A percentile compares a stretch with the other conserved stretches of the same genome.
Conservation (phyloP, 2,888 invertebrate genomes). For the Trimorus sp. region DNA sequence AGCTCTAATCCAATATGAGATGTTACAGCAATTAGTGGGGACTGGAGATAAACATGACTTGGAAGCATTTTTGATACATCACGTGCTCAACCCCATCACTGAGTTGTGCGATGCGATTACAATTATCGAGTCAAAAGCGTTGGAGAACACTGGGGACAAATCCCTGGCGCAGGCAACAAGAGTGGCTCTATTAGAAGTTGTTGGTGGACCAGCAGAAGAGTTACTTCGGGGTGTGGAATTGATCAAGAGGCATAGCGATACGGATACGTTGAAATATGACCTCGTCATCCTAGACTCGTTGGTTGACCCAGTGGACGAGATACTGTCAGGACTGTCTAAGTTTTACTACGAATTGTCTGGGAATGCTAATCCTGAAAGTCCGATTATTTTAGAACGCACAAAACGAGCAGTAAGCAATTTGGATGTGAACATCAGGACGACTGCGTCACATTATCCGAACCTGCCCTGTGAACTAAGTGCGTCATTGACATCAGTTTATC, state of each 20-base stretch:
- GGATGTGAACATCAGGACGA: slow-evolving; percentile 40
- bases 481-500: slow-evolving; percentile 65
- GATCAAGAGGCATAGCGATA: slow-evolving; percentile 72
- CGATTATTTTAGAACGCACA: slow-evolving; percentile 76
- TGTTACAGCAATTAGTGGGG: slow-evolving; percentile 55
- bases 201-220: slow-evolving; percentile 78
- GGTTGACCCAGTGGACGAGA: slow-evolving; percentile 82
- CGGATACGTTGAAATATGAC: slow-evolving; percentile 71
- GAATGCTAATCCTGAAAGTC: slow-evolving; percentile 70
- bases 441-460: slow-evolving; percentile 27
- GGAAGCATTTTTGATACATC: slow-evolving; percentile 70
- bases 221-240: slow-evolving; percentile 77
- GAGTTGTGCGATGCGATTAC: slow-evolving; percentile 76
- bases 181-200: slow-evolving; percentile 76
- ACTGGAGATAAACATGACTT: slow-evolving; percentile 66
- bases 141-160: slow-evolving; percentile 74
- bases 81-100: slow-evolving; percentile 75
- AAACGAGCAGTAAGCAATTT: slow-evolving; percentile 71
- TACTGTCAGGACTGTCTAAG: slow-evolving; percentile 75
- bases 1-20: slow-evolving; percentile 71
- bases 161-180: slow-evolving; percentile 73
- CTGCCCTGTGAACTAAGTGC: slow-evolving; percentile 32
- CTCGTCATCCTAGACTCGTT: slow-evolving; percentile 79
- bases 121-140: slow-evolving; percentile 74
- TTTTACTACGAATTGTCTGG: slow-evolving; percentile 75